Base-by-base conservation (phyloP, 2,888 invertebrate genomes). In the Morpho deidamia region DNA sequence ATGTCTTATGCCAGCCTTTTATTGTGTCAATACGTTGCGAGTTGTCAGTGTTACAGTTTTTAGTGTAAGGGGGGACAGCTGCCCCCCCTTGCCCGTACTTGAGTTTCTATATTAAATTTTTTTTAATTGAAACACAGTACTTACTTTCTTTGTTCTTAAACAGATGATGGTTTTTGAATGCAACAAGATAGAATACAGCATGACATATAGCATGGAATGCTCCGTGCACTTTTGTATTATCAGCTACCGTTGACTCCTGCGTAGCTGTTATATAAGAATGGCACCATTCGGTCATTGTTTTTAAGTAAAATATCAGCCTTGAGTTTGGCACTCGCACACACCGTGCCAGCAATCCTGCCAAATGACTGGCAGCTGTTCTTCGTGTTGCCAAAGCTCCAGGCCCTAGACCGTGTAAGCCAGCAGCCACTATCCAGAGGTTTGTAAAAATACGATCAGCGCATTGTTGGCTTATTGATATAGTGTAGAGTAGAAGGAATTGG, bases 181-280 rank as follows among this genome's bases (percentile, higher is more conserved):
- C 95, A 57, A 99, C 94, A 11, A 98, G 90, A 80, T 99, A 98
- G 85, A 99, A 98, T 43, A 98, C 89, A 0, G 96, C 94, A 79
- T 99, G 98, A 66, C 98, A 98, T 4, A 97, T 92, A 1, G 96
- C 93, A 75, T 97, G 98, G 83, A 99, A 99, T 0, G 97, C 95
- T 4, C 93, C 91, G 74, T 99, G 98, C 0, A 94, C 92, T 66
- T 93, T 92, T 3, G 76, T 58, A 45, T 81, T 81, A 54, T 90
- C 83, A 12, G 68, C 69, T 0, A 75, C 61, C 0, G 76, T 60
- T 63, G 83, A 69, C 80, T 94, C 94, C 60, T 94, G 93, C 0
- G 84, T 75, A 0, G 92, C 91, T 0, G 91, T 90, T 44, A 97
- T 94, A 74, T 98, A 98, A 0, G 91, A 85, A 72, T 97, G 96